Percentiles rank a stretch among this genome's conserved stretches.
phyloP scores from a whole-genome alignment of 2,888 invertebrate genomes.

The Aplocera efformata region DNA sequence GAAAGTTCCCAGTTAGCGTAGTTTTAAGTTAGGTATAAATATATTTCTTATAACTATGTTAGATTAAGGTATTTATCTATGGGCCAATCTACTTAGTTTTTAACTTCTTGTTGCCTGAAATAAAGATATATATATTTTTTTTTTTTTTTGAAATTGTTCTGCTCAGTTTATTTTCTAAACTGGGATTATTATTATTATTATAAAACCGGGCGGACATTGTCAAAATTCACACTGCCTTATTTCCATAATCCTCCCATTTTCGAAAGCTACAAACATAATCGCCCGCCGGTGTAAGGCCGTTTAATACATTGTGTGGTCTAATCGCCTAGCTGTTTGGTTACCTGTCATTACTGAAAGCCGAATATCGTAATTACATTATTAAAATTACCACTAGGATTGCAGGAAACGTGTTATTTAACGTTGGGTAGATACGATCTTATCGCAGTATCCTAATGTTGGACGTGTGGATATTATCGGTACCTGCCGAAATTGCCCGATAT shows the following conservation, averaged over 20 bases:
- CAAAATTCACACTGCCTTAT: not conserved
- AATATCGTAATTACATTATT: conserved; percentile 77
- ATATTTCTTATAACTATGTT: no score
- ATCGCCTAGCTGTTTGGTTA: conserved; percentile 44
- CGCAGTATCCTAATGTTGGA: conserved; percentile 70
- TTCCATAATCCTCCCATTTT: conserved; percentile 23
- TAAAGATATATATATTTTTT: no score
- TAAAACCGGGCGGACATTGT: conserved; percentile 1
- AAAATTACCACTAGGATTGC: conserved; percentile 76
- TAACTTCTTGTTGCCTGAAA: no score
- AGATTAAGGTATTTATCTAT: no score
- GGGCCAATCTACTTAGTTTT: no score
- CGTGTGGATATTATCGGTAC: conserved; percentile 77
- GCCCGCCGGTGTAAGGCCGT: conserved; percentile 25
- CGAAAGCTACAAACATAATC: conserved; percentile 43
- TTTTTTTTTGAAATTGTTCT: no score
- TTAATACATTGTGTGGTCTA: conserved; percentile 49
- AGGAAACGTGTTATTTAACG: conserved; percentile 80
- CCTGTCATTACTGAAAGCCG: conserved; percentile 64
- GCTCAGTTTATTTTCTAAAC: no score
- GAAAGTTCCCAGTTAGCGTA: no score
- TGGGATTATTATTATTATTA: no score
- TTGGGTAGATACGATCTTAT: conserved; percentile 73
- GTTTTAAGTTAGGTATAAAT: no score
- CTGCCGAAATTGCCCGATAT: conserved; percentile 69